Conservation (phyloP, 2,888 invertebrate species). For the Encarsia formosa region DNA sequence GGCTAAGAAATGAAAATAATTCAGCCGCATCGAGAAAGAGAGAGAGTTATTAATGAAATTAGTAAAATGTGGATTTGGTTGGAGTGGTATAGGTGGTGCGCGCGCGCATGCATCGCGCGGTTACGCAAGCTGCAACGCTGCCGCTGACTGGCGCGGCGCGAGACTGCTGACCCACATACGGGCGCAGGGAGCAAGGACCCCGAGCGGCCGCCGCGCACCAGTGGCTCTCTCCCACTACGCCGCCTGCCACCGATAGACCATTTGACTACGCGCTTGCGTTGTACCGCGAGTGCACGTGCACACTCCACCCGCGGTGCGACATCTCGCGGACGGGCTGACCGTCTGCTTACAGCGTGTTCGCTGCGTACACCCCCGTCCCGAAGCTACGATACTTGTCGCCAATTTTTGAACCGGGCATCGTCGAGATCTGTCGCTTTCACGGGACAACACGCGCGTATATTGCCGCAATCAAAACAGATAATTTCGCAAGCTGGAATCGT, state of each 20-base stretch:
- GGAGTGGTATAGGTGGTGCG: not conserved
- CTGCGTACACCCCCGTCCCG: too few species aligned
- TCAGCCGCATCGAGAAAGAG: not conserved
- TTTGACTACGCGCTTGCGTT: slow-evolving; percentile 10
- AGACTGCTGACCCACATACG: slow-evolving; percentile 53
- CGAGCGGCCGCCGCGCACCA: slow-evolving; percentile 35
- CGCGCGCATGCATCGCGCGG: slow-evolving; percentile 46
- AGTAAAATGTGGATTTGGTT: too few species aligned
- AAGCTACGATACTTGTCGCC: not conserved
- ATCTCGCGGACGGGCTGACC: not conserved
- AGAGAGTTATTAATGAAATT: not conserved
- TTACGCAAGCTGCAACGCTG: slow-evolving; percentile 43
- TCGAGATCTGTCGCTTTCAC: not conserved
- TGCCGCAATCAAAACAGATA: slow-evolving; percentile 23
- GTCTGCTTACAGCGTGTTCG: too few species aligned
- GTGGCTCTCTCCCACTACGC: not conserved
- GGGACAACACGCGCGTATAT: not conserved
- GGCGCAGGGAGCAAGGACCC: slow-evolving; percentile 50
- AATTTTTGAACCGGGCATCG: slow-evolving; percentile 3
- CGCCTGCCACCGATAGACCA: not conserved
- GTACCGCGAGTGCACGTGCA: slow-evolving; percentile 28
- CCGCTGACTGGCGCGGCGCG: slow-evolving; percentile 44
- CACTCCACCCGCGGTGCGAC: slow-evolving; percentile 12
- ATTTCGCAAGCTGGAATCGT: slow-evolving; percentile 18
- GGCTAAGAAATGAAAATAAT: not conserved